Base-by-base conservation (phyloP, 2,113 vertebrate species). In the Cacatua alba region DNA sequence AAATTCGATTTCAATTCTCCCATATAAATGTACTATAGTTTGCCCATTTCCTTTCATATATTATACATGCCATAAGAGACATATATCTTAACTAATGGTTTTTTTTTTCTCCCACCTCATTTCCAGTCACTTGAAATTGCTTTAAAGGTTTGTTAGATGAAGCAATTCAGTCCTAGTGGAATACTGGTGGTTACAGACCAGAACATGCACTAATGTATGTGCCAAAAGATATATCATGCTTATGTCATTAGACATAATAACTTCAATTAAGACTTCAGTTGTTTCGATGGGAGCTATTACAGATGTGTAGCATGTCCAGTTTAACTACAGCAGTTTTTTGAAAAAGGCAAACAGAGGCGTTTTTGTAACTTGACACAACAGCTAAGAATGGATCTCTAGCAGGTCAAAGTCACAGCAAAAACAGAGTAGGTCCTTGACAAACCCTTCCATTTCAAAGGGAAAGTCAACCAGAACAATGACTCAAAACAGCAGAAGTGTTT, bases 21-120 rank as follows among this genome's bases (percentile, higher is more conserved):
- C 74, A 87, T 70, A 91, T 85, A 97, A 93, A 92, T 2, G 80
- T n/a, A 94, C 94, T 77, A 95, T 64, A 92, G 84, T 76, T 94
- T 88, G 72, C 59, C 83, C 74, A 97, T 96, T 97, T 98, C 95
- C 95, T 96, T 97, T 95, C 90, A 89, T 94, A 37, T 60, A 92
- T 95, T 88, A 94, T 82, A 91, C 74, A 95, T 92, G 92, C 67
- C 65, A 80, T 80, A 90, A 96, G 83, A 96, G 88, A 82, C n/a
- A 71, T 55, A 76, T 14, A 87, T 93, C 65, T 97, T 96, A 95
- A 95, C 90, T 95, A 96, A 31, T 20, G 24, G 25, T 31, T 86
- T 82, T 86, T 35, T 35, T 70, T n/a, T 14, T 6, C 55, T 57
- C 55, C 13, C 55, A 14, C 52, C 49, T 77, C 57, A 64, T 95